phyloP scores from a whole-genome alignment of 1,140 invertebrate genomes.

The Lasioglossum albipes region DNA sequence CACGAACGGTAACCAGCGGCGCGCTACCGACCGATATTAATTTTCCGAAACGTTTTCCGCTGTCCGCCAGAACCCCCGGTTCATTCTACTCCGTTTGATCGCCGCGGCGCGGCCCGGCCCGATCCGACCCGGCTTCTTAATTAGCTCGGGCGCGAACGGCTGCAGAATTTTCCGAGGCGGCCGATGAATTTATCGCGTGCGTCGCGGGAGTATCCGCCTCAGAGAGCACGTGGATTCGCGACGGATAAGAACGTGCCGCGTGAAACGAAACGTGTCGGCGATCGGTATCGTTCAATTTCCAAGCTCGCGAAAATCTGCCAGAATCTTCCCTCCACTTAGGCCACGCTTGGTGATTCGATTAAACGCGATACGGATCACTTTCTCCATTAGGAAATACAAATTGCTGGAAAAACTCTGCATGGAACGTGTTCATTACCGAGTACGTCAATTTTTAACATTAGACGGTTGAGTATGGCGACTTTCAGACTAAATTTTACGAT shows the following conservation, averaged over 20 bases:
- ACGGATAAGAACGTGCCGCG: no score
- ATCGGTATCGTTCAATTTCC: background rate
- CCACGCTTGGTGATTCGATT: background rate
- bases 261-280: background rate
- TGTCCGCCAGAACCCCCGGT: background rate
- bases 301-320: background rate
- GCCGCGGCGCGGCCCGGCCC: no score
- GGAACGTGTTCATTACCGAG: no score
- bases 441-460: no score
- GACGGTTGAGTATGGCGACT: no score
- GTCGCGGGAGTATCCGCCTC: background rate
- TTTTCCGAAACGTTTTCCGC: slow-evolving; percentile 16
- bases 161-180: background rate
- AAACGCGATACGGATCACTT: background rate
- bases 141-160: background rate
- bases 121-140: background rate
- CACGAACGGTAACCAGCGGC: background rate
- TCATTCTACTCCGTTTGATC: no score
- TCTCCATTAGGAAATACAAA: slow-evolving; percentile 6
- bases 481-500: no score
- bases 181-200: slow-evolving; percentile 14
- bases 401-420: background rate
- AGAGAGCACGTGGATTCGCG: background rate
- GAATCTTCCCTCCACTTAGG: no score
- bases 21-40: slow-evolving; percentile 10